Evolutionary conservation across 1,140 invertebrate species (phyloP), one percentile per base, ranked within the genome.

Genomic region (Brachionus angularis): DNA sequence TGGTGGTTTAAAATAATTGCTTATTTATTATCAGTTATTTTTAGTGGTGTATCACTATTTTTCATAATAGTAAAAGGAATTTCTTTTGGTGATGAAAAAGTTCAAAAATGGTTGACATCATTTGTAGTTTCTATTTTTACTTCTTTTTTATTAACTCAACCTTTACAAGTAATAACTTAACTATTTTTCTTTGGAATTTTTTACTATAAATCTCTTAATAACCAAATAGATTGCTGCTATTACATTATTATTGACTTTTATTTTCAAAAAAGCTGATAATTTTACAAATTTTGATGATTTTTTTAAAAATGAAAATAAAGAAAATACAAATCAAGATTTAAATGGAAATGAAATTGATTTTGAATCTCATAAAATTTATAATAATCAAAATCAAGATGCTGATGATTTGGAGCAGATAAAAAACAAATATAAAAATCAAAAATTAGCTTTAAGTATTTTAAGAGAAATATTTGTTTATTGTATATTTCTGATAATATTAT

Each of bases 51-150:
- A 0, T 81, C 82, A 0, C 50, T 76, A 33, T 81, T 83, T 70
- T 84, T 85, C 75, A 79, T 85, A 5, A 84, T 82, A 74, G 82
- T 83, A 31, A 85, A 84, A 73, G 85, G 84, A 31, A 82, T 85
- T 44, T 78, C 77, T 72, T 86, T 86, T 76, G 81, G 83, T 36
- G 83, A 85, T 64, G 78, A 83, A 16, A 85, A 85, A 71, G 82
- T 81, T 36, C 80, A 80, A 53, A 83, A 85, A 75, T 86, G 85
- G 85, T 80, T 86, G 3, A 83, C 83, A 1, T 83, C 84, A 2
- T 79, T 85, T 72, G 58, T 85, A 39, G 76, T 85, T 2, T 85
- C 84, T 1, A 84, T 85, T 78, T 81, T 85, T 71, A 79, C 80
- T 50, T 85, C 84, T 1, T 77, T 85, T 12, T 79, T 86, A 61